Conservation (phyloP, 2,888 invertebrate species). For the Rhamnusium bicolor region DNA sequence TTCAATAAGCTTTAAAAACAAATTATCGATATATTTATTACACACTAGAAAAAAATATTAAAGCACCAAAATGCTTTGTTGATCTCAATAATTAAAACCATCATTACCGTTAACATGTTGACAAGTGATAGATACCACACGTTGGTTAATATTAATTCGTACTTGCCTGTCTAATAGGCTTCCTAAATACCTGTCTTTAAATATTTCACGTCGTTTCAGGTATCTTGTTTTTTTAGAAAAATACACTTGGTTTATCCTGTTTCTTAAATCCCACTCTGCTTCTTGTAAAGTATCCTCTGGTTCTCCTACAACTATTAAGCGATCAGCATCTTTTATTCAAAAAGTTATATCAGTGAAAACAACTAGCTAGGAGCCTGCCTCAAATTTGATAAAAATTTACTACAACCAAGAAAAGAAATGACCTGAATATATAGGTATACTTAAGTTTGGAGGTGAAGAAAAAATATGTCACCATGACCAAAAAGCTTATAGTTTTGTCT, state of each 20-base stretch:
- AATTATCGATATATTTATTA: constrained; percentile 84
- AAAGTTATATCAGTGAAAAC: constrained; percentile 94
- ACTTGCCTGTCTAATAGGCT: constrained; percentile 81
- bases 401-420: too few species aligned
- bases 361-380: too few species aligned
- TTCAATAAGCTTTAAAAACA: constrained; percentile 82
- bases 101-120: constrained; percentile 81
- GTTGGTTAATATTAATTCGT: constrained; percentile 88
- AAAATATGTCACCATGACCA: too few species aligned
- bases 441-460: too few species aligned
- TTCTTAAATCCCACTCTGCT: constrained; percentile 85
- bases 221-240: constrained; percentile 85
- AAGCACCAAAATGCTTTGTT: constrained; percentile 94
- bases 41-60: constrained; percentile 92
- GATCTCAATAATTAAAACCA: constrained; percentile 83
- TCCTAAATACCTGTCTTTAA: constrained; percentile 79
- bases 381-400: too few species aligned
- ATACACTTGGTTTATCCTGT: constrained; percentile 89
- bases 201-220: constrained; percentile 83
- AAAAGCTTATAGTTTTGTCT: too few species aligned
- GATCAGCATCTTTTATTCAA: constrained; percentile 82
- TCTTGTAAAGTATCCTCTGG: constrained; percentile 86
- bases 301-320: constrained; percentile 80
- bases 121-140: constrained; percentile 82
- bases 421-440: too few species aligned